Percentiles rank a stretch among this genome's conserved stretches.
Evolutionary conservation across 2,888 invertebrate species (phyloP).

Genomic region (Salticus scenicus): DNA sequence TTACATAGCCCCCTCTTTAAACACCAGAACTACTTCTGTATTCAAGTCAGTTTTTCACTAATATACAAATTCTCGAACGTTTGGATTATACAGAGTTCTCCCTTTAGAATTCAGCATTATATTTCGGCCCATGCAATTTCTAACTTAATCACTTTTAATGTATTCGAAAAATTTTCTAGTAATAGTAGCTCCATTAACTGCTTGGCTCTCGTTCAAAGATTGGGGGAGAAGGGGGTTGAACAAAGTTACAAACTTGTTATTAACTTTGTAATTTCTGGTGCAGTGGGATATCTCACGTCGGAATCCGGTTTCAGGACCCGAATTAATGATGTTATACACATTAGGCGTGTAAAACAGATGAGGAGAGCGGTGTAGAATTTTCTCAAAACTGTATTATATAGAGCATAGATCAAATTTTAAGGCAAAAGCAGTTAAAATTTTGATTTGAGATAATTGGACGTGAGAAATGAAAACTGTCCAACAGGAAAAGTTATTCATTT

Average conservation of each 20-base stretch:
- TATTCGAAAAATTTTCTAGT: conserved; percentile 19
- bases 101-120: background rate
- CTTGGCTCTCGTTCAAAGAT: conserved; percentile 6
- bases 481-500: background rate
- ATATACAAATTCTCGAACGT: background rate
- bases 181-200: conserved; percentile 10
- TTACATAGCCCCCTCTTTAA: background rate
- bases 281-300: background rate
- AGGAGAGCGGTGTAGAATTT: background rate
- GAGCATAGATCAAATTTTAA: background rate
- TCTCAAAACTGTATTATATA: background rate
- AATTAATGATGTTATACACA: background rate
- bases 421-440: background rate
- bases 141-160: conserved; percentile 16
- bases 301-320: background rate
- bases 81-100: background rate
- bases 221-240: background rate
- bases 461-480: background rate
- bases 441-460: background rate
- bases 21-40: background rate
- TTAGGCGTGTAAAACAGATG: background rate
- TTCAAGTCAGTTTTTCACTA: background rate
- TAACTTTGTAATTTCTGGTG: background rate
- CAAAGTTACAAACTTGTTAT: background rate
- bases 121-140: background rate